A percentile compares a stretch with the other conserved stretches of the same genome.
phyloP scores from a whole-genome alignment of 2,113 vertebrate species.

The Malurus elegans region DNA sequence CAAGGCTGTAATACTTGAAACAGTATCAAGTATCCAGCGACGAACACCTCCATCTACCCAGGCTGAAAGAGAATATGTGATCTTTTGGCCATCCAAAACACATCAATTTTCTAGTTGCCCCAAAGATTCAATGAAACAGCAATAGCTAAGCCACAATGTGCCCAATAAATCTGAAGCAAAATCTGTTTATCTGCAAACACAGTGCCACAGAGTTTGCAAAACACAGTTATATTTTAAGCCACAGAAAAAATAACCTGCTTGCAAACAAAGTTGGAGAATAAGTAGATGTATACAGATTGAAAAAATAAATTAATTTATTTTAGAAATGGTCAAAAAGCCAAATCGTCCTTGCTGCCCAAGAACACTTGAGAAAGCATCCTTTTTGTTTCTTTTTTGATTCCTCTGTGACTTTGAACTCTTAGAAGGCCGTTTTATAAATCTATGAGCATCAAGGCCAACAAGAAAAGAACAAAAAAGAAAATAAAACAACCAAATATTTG shows the following conservation, averaged over 20 bases:
- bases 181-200: constrained; percentile 9
- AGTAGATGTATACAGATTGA: neutral
- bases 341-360: neutral
- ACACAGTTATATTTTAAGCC: neutral
- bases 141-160: neutral
- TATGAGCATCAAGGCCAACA: neutral
- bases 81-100: neutral
- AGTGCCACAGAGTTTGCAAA: neutral
- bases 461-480: neutral
- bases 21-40: neutral
- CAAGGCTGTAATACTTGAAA: neutral
- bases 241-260: neutral
- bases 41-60: neutral
- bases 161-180: neutral
- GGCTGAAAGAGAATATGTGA: neutral
- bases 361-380: neutral
- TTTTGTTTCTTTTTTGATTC: neutral
- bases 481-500: neutral
- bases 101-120: neutral
- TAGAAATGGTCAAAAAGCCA: neutral
- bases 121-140: neutral
- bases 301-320: neutral
- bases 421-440: neutral
- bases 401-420: neutral
- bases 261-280: neutral